phyloP scores from a whole-genome alignment of 2,797 vertebrate genomes.

The Diceros bicornis region DNA sequence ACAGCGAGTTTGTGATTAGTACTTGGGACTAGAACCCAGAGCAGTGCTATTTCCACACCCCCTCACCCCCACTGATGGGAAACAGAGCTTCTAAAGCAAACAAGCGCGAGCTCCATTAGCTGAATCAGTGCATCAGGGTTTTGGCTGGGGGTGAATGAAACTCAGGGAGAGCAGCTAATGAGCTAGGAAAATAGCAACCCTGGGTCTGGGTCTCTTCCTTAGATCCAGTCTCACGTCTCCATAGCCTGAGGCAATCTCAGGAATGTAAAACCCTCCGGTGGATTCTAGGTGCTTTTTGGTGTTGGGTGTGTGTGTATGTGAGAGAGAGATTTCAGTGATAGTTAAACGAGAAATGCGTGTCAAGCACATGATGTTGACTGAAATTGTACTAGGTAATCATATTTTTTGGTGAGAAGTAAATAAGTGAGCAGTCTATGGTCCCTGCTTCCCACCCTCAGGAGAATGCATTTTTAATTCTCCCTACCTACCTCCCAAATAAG shows the following conservation, averaged over 20 bases:
- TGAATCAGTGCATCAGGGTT: neutral
- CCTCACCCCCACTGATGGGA: neutral
- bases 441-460: neutral
- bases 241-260: neutral
- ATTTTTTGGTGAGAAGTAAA: conserved; percentile 28
- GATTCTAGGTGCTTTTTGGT: conserved; percentile 76
- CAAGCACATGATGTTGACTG: neutral
- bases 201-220: neutral
- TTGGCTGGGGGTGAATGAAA: neutral
- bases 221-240: neutral
- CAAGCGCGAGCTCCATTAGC: neutral
- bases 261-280: neutral
- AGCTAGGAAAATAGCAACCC: neutral
- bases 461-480: conserved; percentile 9
- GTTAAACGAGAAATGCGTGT: conserved; percentile 49
- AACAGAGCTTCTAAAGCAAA: neutral
- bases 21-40: neutral
- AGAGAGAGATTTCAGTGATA: conserved; percentile 56
- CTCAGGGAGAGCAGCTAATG: neutral
- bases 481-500: neutral
- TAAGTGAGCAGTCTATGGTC: neutral
- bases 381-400: neutral
- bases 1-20: neutral
- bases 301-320: conserved; percentile 35
- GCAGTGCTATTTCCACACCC: neutral